Base-by-base conservation (phyloP, 2,888 invertebrate genomes). In the Drosophila greeni region DNA sequence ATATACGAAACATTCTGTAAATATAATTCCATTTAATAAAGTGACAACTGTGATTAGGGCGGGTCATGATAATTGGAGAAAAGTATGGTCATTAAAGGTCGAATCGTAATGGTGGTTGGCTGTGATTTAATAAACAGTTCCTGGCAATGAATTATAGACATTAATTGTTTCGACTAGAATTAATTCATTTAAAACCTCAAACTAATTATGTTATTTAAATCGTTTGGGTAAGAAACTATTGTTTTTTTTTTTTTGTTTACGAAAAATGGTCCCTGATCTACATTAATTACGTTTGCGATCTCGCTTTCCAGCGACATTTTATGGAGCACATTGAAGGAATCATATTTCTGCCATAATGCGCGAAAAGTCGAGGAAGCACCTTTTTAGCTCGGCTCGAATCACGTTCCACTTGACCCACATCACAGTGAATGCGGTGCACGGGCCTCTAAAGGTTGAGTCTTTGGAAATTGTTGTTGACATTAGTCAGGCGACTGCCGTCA, bases 341-440 rank as follows among this genome's bases (percentile, higher is more conserved):
- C 59, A 61, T 39, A 61, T 60, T 45, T 37, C 59, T 43, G 36
- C 18, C 43, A 37, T 43, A 43, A 33, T 29, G 26, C 14, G 29
- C 20, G 26, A 33, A 16, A 61, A 59, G 60, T 49, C 9, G 43
- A 57, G 66, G 66, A 66, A 67, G 66, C 37, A 12, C 20, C 29
- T 45, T 64, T 61, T 26, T 14, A 24, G 45, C 62, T 39, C 62
- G 31, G 20, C 61, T 40, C 34, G 40, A 66, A 70, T 66, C 70
- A 53, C 48, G 66, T 70, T 70, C 52, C 66, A 70, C 66, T 70
- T 67, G 66, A 67, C 66, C 70, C 62, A 67, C 70, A 53, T 70
- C 70, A 11, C 18, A 45, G 20, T 48, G 34, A 70, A 59, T 53
- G 64, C 52, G 53, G n/a, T 52, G 33, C 24, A 26, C 26, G 36